Evolutionary conservation across 2,888 invertebrate genomes (phyloP).

Genomic region (Amphipyra berbera): DNA sequence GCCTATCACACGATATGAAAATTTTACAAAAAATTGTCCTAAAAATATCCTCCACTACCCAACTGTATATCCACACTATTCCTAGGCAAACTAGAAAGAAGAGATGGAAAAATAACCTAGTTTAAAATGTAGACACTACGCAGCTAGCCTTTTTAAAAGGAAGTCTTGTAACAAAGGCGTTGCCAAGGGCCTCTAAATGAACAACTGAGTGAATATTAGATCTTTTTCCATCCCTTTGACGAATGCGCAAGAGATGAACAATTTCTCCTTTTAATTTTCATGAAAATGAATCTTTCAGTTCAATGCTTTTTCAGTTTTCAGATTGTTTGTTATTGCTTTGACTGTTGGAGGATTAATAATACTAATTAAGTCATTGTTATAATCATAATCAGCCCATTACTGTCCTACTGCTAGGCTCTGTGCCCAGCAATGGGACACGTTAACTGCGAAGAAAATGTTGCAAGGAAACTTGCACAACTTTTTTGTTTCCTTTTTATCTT

Average conservation of each 20-base stretch:
- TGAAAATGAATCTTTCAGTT: slow-evolving; percentile 25
- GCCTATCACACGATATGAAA: too few species aligned
- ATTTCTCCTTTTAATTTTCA: slow-evolving; percentile 37
- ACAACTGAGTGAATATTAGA: slow-evolving; percentile 43
- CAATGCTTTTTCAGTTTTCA: slow-evolving; percentile 3
- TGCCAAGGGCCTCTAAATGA: slow-evolving; percentile 41
- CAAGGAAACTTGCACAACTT: too few species aligned
- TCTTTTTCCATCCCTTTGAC: slow-evolving; percentile 39
- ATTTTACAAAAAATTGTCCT: neutral
- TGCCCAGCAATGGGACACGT: too few species aligned
- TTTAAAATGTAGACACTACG: slow-evolving; percentile 61
- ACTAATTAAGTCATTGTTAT: too few species aligned
- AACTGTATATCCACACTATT: slow-evolving; percentile 35
- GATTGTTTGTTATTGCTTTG: slow-evolving; percentile 1
- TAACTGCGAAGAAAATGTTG: too few species aligned
- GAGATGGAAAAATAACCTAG: slow-evolving; percentile 75
- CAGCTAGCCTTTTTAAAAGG: slow-evolving; percentile 27
- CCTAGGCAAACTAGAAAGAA: slow-evolving; percentile 62
- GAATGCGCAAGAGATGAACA: slow-evolving; percentile 15
- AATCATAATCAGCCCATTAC: too few species aligned
- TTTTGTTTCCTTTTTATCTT: too few species aligned
- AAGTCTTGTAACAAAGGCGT: slow-evolving; percentile 28
- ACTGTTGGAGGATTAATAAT: neutral
- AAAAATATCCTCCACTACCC: slow-evolving; percentile 10
- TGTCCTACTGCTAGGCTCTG: too few species aligned